Evolutionary conservation across 2,113 vertebrate genomes (phyloP).

Genomic region (Chloropsis cyanopogon): DNA sequence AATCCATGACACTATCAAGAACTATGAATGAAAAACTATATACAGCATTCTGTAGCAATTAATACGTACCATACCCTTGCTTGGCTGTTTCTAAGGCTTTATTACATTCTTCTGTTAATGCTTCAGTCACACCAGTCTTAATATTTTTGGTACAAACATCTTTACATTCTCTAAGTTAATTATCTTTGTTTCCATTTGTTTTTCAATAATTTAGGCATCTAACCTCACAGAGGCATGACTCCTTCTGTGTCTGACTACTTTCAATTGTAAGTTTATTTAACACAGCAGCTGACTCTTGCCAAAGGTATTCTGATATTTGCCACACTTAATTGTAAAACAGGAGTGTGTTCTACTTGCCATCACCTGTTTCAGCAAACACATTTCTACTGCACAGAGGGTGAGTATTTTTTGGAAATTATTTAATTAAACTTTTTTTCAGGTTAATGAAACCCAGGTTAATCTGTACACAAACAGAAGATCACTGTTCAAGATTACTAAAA

Average conservation of each 20-base stretch:
- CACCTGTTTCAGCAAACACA: background rate
- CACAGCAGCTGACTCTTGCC: background rate
- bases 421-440: background rate
- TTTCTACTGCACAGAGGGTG: background rate
- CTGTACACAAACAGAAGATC: background rate
- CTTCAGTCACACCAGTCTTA: background rate
- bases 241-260: background rate
- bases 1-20: background rate
- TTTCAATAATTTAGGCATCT: background rate
- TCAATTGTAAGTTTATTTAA: background rate
- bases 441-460: background rate
- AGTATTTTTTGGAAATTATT: background rate
- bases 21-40: background rate
- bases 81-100: background rate
- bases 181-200: background rate
- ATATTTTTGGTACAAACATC: background rate
- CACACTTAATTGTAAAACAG: background rate
- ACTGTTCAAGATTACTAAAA: background rate
- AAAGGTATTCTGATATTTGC: background rate
- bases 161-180: background rate
- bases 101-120: background rate
- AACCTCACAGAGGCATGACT: background rate
- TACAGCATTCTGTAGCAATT: background rate
- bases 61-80: background rate
- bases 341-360: background rate